Percentiles rank a stretch among this genome's conserved stretches.
Conservation (phyloP, 2,113 vertebrate species). For the Suricata suricatta region DNA sequence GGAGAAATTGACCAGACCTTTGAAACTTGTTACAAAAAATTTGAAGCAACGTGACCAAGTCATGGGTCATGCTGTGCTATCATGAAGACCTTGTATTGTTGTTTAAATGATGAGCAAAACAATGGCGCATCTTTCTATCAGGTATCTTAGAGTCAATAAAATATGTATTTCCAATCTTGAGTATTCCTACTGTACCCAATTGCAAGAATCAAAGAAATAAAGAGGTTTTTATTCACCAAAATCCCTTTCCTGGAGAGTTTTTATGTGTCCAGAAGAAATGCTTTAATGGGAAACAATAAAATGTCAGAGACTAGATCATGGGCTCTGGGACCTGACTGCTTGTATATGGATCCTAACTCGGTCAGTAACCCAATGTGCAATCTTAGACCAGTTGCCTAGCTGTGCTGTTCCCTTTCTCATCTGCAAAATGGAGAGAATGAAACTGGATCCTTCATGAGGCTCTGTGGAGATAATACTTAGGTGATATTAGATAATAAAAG, state of each 20-base stretch:
- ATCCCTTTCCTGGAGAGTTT: not conserved
- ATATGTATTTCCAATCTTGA: not conserved
- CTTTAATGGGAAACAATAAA: not conserved
- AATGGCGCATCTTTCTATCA: not conserved
- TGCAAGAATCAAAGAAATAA: not conserved
- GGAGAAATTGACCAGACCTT: not conserved
- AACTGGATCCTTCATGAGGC: not conserved
- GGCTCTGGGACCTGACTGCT: not conserved
- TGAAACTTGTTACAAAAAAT: not conserved
- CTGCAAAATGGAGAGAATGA: not conserved
- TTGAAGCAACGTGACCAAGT: not conserved
- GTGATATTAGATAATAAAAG: not conserved
- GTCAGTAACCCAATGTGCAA: not conserved
- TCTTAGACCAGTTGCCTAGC: not conserved
- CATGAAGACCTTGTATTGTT: not conserved
- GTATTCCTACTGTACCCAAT: not conserved
- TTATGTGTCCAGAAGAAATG: not conserved
- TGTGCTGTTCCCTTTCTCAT: not conserved
- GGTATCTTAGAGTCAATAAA: not conserved
- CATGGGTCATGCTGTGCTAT: not conserved
- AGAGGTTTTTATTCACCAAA: not conserved
- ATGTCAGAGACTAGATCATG: not conserved
- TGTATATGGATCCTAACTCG: not conserved
- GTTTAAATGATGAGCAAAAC: constrained; percentile 42
- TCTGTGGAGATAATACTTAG: not conserved